Percentiles rank a stretch among this genome's conserved stretches.
Conservation (phyloP, 2,888 invertebrate genomes). For the Phorcus lineatus region DNA sequence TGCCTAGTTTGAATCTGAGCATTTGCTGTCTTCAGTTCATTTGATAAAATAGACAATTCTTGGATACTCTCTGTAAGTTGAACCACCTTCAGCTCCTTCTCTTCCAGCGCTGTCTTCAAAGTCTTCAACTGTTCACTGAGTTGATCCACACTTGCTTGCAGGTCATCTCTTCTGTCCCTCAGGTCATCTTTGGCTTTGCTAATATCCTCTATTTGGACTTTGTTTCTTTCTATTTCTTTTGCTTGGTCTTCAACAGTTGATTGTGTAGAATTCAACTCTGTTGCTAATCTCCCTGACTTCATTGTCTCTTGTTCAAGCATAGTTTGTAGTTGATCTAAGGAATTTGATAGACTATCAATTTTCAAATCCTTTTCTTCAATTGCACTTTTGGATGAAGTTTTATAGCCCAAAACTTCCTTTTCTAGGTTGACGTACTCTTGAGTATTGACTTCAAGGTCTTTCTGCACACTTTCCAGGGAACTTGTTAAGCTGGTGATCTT, state of each 20-base stretch:
- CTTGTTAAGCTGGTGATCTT: slow-evolving; percentile 10
- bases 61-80: slow-evolving; percentile 11
- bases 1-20: background rate
- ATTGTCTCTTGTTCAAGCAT: slow-evolving; percentile 9
- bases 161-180: background rate
- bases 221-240: background rate
- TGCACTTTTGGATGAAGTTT: background rate
- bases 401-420: background rate
- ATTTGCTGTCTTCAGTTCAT: slow-evolving; percentile 27
- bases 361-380: slow-evolving; percentile 22
- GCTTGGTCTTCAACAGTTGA: background rate
- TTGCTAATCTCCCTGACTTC: background rate
- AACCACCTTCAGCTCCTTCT: background rate
- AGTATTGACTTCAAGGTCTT: background rate
- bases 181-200: background rate
- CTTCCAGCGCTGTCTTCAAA: background rate
- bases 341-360: slow-evolving; percentile 14
- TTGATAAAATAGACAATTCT: background rate
- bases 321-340: slow-evolving; percentile 16
- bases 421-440: background rate
- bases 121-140: background rate
- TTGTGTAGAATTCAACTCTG: background rate
- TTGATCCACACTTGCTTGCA: background rate
- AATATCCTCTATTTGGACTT: background rate
- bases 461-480: slow-evolving; percentile 17